A percentile compares a stretch with the other conserved stretches of the same genome.
These are phyloP conservation scores for Eriocheir sinensis DNA, from an alignment of 1,140 invertebrate genomes.

Conservation along the genomic window DNA sequence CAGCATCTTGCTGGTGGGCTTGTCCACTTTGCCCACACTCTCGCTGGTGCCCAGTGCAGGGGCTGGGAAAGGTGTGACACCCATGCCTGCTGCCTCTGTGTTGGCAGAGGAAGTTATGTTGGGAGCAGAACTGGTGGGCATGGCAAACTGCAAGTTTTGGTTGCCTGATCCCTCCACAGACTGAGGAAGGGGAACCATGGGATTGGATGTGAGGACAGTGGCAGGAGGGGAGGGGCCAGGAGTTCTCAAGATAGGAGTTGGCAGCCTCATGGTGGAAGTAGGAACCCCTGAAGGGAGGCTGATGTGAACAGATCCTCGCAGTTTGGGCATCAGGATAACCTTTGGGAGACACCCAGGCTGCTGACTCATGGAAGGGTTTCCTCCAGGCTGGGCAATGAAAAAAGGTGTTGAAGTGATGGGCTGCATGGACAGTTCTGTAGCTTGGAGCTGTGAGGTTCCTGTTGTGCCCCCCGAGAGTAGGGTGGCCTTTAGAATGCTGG, in stretches of 20 bases:
- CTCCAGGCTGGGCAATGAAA: not conserved
- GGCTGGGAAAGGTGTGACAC: slow-evolving; percentile 36
- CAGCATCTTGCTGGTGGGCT: slow-evolving; percentile 55
- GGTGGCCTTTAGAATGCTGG: slow-evolving; percentile 63
- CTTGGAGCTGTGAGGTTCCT: not conserved
- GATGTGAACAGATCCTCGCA: slow-evolving; percentile 45
- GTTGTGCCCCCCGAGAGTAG: slow-evolving; percentile 17
- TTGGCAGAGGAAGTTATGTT: too few species aligned
- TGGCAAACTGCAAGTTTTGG: not conserved
- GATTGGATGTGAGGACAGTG: not conserved
- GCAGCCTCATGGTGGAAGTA: not conserved
- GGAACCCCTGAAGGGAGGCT: slow-evolving; percentile 44
- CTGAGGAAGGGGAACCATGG: not conserved
- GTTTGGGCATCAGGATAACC: slow-evolving; percentile 50
- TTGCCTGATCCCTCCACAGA: not conserved
- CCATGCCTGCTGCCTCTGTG: not conserved
- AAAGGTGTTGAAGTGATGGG: not conserved
- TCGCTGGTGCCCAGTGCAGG: slow-evolving; percentile 36
- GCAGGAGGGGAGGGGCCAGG: not conserved
- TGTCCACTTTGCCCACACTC: not conserved
- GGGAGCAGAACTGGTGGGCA: not conserved
- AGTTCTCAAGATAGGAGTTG: not conserved
- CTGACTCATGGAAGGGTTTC: not conserved
- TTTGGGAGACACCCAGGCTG: slow-evolving; percentile 1
- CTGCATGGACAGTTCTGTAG: not conserved